These are phyloP conservation scores for Struthio camelus DNA, from an alignment of 2,113 vertebrate species.

Conservation along the genomic window DNA sequence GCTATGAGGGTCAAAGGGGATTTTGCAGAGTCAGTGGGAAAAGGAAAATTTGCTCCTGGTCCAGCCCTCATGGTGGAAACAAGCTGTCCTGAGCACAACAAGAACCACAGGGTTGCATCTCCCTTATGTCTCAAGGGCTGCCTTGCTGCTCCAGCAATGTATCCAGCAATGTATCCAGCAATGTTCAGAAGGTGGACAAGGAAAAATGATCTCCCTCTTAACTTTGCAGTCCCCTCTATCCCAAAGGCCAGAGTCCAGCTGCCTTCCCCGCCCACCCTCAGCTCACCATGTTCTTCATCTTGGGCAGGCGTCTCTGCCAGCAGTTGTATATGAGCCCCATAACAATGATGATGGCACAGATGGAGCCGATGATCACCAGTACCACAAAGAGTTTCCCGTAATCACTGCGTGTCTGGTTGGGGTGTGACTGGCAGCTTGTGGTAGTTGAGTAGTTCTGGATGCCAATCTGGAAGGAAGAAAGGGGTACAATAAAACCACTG, in stretches of 20 bases:
- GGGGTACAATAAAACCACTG: neutral
- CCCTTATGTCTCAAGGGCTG: neutral
- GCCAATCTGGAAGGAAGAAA: constrained; percentile 82
- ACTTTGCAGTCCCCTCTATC: neutral
- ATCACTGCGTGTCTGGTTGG: constrained; percentile 89
- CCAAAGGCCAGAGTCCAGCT: neutral
- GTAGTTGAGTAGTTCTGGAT: constrained; percentile 90
- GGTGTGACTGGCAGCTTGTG: constrained; percentile 83
- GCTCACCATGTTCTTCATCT: constrained; percentile 90
- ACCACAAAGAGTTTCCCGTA: constrained; percentile 97
- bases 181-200: neutral
- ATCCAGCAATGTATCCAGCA: neutral
- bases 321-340: constrained; percentile 95
- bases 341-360: constrained; percentile 93
- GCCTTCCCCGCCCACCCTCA: neutral
- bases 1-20: fast-evolving
- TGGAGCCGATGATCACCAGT: constrained; percentile 92
- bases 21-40: neutral
- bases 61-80: neutral
- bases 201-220: neutral
- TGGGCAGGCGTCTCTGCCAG: constrained; percentile 91
- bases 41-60: neutral
- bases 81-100: neutral
- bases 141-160: neutral
- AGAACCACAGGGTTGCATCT: neutral